A percentile compares a stretch with the other conserved stretches of the same genome.
phyloP scores from a whole-genome alignment of 1,140 invertebrate genomes.

The Scylla paramamosain region DNA sequence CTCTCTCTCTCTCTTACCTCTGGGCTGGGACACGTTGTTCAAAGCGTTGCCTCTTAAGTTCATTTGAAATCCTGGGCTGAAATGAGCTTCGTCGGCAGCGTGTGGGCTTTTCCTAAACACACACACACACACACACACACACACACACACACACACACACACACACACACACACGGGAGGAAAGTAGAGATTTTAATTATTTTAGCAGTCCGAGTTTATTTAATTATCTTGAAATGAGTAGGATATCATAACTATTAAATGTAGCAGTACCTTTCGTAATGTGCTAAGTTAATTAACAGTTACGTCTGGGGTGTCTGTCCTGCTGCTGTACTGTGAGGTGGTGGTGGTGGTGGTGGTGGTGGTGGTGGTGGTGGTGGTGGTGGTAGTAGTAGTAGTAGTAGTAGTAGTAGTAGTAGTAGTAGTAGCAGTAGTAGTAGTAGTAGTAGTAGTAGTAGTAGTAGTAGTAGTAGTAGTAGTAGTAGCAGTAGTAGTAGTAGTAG shows the following conservation, averaged over 20 bases:
- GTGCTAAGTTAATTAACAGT: too few species aligned
- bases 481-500: not conserved
- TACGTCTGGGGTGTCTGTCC: too few species aligned
- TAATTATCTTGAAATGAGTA: too few species aligned
- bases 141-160: not conserved
- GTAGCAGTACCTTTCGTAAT: too few species aligned
- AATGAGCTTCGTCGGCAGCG: slow-evolving; percentile 81
- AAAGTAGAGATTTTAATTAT: too few species aligned
- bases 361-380: not conserved
- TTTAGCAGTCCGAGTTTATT: too few species aligned
- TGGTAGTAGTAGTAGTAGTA: slow-evolving; percentile 23
- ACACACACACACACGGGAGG: not conserved
- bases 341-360: too few species aligned
- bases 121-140: not conserved
- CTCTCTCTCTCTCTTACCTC: slow-evolving; percentile 78
- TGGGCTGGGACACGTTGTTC: slow-evolving; percentile 82
- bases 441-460: not conserved
- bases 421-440: slow-evolving; percentile 19
- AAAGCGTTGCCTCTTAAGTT: slow-evolving; percentile 81
- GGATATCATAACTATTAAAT: too few species aligned
- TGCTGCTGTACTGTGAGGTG: too few species aligned
- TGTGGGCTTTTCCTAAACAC: slow-evolving; percentile 14
- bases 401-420: slow-evolving; percentile 23
- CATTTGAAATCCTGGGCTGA: slow-evolving; percentile 83
- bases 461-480: not conserved